These are phyloP conservation scores for Tetropium fuscum DNA, from an alignment of 2,888 invertebrate species.

Conservation along the genomic window DNA sequence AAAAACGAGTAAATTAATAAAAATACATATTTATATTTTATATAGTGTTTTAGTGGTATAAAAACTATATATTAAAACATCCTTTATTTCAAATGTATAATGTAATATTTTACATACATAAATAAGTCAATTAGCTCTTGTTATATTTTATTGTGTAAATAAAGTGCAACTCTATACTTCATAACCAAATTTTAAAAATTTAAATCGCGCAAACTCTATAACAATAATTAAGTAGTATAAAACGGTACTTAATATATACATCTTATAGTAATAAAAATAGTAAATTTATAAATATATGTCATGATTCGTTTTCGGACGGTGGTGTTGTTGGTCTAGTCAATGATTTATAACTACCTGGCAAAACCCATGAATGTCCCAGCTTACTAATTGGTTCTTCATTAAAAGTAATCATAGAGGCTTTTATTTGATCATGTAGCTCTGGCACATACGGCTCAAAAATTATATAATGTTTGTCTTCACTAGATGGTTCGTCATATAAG, in stretches of 20 bases:
- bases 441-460: conserved; percentile 81
- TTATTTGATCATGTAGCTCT: conserved; percentile 77
- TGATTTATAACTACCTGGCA: conserved; percentile 83
- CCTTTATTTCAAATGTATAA: too few species aligned
- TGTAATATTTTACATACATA: too few species aligned
- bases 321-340: conserved; percentile 74
- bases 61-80: too few species aligned
- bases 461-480: conserved; percentile 87
- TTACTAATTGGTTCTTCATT: conserved; percentile 62
- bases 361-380: conserved; percentile 86
- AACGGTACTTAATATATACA: not conserved
- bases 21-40: too few species aligned
- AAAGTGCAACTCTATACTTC: not conserved
- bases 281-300: conserved; percentile 30
- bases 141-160: too few species aligned
- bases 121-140: too few species aligned
- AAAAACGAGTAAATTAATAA: too few species aligned
- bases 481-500: conserved; percentile 80
- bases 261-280: conserved; percentile 19
- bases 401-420: conserved; percentile 68
- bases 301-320: conserved; percentile 50
- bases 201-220: conserved; percentile 9
- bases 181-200: conserved; percentile 4
- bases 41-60: too few species aligned
- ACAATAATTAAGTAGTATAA: conserved; percentile 20